Conservation (phyloP, 2,797 vertebrate species). For the Cephalopachus bancanus region DNA sequence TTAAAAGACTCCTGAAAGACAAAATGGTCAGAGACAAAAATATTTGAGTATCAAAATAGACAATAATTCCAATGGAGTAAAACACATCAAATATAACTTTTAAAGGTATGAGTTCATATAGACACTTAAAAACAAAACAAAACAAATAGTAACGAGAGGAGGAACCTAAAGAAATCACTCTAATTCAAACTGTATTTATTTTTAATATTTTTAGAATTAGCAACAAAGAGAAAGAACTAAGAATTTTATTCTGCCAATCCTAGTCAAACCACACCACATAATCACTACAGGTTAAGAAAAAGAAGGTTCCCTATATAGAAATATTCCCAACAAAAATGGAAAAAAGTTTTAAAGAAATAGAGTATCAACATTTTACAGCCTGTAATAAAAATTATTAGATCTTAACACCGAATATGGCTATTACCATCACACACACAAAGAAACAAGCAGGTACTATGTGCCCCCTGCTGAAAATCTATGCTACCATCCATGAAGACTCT, state of each 20-base stretch:
- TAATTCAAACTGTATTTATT: not conserved
- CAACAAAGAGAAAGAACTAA: not conserved
- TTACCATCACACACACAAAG: not conserved
- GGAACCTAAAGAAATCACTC: not conserved
- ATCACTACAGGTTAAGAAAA: not conserved
- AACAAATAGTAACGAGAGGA: conserved; percentile 10
- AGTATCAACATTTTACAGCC: not conserved
- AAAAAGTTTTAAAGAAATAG: not conserved
- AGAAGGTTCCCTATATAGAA: not conserved
- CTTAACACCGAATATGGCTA: not conserved
- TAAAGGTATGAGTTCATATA: not conserved
- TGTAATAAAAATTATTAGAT: not conserved
- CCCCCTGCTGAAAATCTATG: not conserved
- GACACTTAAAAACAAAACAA: not conserved
- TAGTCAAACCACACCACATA: not conserved
- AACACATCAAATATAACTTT: conserved; percentile 9
- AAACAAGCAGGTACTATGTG: not conserved
- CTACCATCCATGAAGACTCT: not conserved
- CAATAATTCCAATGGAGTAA: not conserved
- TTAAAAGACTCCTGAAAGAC: not conserved
- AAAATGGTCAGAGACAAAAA: not conserved
- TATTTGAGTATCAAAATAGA: conserved; percentile 24
- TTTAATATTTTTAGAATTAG: conserved; percentile 16
- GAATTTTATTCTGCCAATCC: not conserved
- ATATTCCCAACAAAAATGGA: conserved; percentile 12